Evolutionary conservation across 2,113 vertebrate genomes (phyloP), one percentile per base, ranked within the genome.

Genomic region (Grus americana): DNA sequence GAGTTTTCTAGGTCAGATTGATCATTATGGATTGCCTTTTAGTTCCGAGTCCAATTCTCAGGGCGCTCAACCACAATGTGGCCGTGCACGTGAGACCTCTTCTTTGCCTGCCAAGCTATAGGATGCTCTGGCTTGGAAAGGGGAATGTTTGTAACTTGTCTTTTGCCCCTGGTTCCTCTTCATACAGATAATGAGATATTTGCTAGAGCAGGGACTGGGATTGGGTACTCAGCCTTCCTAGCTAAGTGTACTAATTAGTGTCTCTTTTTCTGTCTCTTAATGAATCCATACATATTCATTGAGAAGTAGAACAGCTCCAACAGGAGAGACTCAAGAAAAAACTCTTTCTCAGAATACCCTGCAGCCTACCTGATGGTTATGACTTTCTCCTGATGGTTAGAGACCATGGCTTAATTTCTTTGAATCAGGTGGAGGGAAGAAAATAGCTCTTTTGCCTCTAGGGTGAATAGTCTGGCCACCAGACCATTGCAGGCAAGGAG

Each of bases 231-330:
- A 84, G 50, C 55, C 40, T 95, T 88, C 52, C 73, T 49, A 92
- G 84, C 65, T 63, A 92, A 89, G 58, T 63, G 47, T 87, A 24
- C 81, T 95, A 90, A 93, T 96, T 94, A 94, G 75, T 86, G 42
- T 92, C 24, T 84, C 54, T 79, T 47, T 84, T 46, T 86, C 40
- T 58, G 15, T 80, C 72, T 92, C 32, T 84, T 84, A 95, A 95
- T 86, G 83, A 92, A 84, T 84, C 79, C 61, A 55, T 94, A 59
- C 79, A 80, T 92, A 92, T 91, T 97, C 50, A 92, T 59, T 80
- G 83, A 88, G 86, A 92, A 72, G 49, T 47, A 72, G 80, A 95
- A 84, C 83, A 72, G 57, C 57, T 92, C 86, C 84, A 89, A 68
- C 17, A 91, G 61, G 86, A 92, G 84, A 86, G 4, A 59, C 63